A percentile compares a stretch with the other conserved stretches of the same genome.
Evolutionary conservation across 2,797 vertebrate genomes (phyloP).

Genomic region (Passerculus sandwichensis): DNA sequence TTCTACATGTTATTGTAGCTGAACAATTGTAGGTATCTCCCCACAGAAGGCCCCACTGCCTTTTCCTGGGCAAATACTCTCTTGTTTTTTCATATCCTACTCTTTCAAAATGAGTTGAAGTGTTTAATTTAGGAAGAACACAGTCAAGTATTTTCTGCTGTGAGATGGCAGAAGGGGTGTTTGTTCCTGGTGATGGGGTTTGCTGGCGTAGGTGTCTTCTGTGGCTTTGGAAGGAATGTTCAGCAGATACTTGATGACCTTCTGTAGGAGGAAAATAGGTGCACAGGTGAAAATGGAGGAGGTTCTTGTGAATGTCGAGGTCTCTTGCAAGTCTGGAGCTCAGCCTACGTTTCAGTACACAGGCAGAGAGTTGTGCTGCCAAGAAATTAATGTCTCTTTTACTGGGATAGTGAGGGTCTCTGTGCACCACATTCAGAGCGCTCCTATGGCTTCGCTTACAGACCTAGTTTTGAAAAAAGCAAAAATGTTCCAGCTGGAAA

Average conservation of each 20-base stretch:
- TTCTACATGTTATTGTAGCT: background rate
- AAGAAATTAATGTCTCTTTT: background rate
- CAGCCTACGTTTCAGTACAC: background rate
- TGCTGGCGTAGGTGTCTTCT: background rate
- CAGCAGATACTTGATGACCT: background rate
- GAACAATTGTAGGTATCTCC: background rate
- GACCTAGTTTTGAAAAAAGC: background rate
- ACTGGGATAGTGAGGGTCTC: background rate
- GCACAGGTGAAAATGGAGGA: conserved; percentile 39
- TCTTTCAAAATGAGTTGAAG: background rate
- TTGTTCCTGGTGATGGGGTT: background rate
- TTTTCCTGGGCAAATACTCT: background rate
- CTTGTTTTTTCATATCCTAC: background rate
- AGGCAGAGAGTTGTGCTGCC: background rate
- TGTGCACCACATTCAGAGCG: fast-evolving
- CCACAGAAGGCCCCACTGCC: background rate
- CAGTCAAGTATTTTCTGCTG: background rate
- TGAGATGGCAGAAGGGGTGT: background rate
- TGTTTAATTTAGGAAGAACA: background rate
- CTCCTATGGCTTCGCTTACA: background rate
- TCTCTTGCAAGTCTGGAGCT: conserved; percentile 19
- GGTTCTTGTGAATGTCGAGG: conserved; percentile 32
- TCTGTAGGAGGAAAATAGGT: background rate
- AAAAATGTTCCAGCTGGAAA: background rate
- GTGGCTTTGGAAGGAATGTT: background rate